Evolutionary conservation across 2,113 vertebrate genomes (phyloP), one percentile per base, ranked within the genome.

Genomic region (Budorcas taxicolor): DNA sequence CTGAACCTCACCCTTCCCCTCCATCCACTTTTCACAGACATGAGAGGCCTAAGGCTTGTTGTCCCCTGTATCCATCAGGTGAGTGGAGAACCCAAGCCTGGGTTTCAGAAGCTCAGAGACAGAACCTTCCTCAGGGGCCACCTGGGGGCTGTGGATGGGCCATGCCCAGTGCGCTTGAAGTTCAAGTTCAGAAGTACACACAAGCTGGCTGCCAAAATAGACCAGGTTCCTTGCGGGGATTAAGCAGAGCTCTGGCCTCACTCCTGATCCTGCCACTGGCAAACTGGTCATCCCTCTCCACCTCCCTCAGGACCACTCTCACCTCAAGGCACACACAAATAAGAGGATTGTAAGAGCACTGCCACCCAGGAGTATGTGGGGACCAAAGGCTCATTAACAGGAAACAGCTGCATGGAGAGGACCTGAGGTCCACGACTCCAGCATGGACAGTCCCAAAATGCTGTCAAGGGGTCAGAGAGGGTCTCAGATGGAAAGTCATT

Each of bases 161-260:
- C 19, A 14, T 50, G n/a, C 43, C 17, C 45, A 9, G 3, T 40
- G 36, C 0, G 0, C 21, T 3, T 45, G 47, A 53, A 53, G 60
- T n/a, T 74, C 29, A 21, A 14, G 0, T 12, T 33, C 53, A 62
- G 62, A 60, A 88, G 27, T 0, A 0, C 1, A 43, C 43, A 43
- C 2, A 3, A 8, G 1, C 15, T 9, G 31, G 7, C 36, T 0
- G 0, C 47, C 31, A n/a, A n/a, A 3, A 11, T 3, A 78, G 53
- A 50, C 29, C 33, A 74, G 43, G 40, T 50, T 40, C 36, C 2
- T 14, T 4, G n/a, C 0, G 0, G 31, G 13, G 47, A 52, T 67
- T 9, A 12, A 33, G 43, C 52, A 71, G 36, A 92, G 36, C 58
- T 53, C 11, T 33, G 16, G 43, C 10, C 25, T 81, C 11, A 10